Percentiles rank a stretch among this genome's conserved stretches.
Evolutionary conservation across 2,113 vertebrate genomes (phyloP).

Genomic region (Pteruthius melanotis): DNA sequence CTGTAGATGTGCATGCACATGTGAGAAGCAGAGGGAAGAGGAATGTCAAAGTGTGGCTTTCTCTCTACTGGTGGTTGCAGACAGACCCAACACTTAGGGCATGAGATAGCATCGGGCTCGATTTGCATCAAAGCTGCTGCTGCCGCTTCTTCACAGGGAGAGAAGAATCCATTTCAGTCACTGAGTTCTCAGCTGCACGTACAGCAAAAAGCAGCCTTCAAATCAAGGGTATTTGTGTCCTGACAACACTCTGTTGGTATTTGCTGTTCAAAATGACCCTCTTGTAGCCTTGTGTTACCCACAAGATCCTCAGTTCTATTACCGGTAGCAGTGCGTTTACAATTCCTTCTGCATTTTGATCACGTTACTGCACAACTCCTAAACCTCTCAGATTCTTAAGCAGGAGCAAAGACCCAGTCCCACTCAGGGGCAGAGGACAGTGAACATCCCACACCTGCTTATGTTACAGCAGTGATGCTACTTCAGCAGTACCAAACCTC

Average conservation of each 20-base stretch:
- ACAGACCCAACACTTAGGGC: neutral
- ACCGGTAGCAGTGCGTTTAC: conserved; percentile 15
- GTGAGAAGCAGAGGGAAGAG: neutral
- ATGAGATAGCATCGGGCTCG: neutral
- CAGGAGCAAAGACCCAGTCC: neutral
- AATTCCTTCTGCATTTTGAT: conserved; percentile 32
- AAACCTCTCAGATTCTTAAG: conserved; percentile 18
- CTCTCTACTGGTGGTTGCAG: neutral
- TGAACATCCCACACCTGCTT: neutral
- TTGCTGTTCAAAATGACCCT: conserved; percentile 39
- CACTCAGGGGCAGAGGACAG: neutral
- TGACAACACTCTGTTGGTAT: conserved; percentile 12
- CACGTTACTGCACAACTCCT: neutral
- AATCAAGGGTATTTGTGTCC: neutral
- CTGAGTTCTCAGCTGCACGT: neutral
- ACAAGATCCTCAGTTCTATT: neutral
- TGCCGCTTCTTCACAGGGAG: neutral
- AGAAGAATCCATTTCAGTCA: neutral
- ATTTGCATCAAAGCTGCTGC: conserved; percentile 28
- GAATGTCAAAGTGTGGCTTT: neutral
- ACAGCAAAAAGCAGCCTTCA: neutral
- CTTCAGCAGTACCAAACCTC: neutral
- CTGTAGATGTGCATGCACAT: neutral
- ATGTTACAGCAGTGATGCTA: neutral
- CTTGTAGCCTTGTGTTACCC: conserved; percentile 21